These are phyloP conservation scores for Ptilodon capucinus DNA, from an alignment of 2,888 invertebrate species.

Conservation along the genomic window DNA sequence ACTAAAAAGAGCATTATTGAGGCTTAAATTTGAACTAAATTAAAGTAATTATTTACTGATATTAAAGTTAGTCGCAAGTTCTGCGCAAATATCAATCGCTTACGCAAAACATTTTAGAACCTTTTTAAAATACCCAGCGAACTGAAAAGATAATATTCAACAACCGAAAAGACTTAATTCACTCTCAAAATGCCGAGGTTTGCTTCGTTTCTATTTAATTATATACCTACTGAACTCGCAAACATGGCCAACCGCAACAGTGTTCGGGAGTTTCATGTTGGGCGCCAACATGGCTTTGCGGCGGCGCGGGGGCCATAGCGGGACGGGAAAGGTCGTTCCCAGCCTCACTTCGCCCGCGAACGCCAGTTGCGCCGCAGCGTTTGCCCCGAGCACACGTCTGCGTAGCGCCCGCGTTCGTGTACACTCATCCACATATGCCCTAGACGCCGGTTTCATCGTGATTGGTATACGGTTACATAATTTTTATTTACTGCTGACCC, in stretches of 20 bases:
- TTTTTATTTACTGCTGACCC: slow-evolving; percentile 22
- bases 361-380: slow-evolving; percentile 74
- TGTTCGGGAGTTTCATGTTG: slow-evolving; percentile 52
- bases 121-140: neutral
- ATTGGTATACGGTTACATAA: slow-evolving; percentile 65
- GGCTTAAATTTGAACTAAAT: no score
- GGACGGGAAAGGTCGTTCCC: slow-evolving; percentile 30
- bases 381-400: slow-evolving; percentile 56
- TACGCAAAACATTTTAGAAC: neutral
- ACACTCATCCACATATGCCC: slow-evolving; percentile 53
- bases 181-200: neutral
- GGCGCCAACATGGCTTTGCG: slow-evolving; percentile 61
- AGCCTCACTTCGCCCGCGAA: slow-evolving; percentile 38
- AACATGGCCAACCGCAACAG: slow-evolving; percentile 30
- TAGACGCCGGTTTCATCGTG: slow-evolving; percentile 59
- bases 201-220: slow-evolving; percentile 14
- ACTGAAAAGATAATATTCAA: neutral
- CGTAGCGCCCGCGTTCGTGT: slow-evolving; percentile 40
- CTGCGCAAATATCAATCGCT: neutral
- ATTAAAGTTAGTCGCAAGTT: no score
- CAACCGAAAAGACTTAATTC: neutral
- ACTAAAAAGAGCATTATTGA: no score
- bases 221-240: slow-evolving; percentile 12
- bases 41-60: no score
- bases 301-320: slow-evolving; percentile 35